Evolutionary conservation across 1,140 invertebrate genomes (phyloP), one percentile per base, ranked within the genome.

Genomic region (Akabosia matsudoensis): DNA sequence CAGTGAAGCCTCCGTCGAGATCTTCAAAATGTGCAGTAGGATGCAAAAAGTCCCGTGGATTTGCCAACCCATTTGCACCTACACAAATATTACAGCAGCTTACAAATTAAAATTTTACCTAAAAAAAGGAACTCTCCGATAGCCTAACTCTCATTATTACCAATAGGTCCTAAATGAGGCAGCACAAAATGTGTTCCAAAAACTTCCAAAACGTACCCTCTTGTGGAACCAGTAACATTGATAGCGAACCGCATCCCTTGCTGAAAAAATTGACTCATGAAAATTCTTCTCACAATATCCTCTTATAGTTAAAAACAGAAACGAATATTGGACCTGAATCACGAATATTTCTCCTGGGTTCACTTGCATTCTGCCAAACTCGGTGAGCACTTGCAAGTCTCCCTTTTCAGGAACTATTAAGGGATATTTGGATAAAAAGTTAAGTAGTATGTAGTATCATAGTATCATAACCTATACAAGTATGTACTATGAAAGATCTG

Each of bases 321-420:
- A 45, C 54, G 24, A 13, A n/a, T 3, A 4, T 56, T 56, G 14
- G 83, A 89, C 88, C 85, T 90, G 97, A 81, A 99, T 92, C 0
- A 99, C 95, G 83, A 92, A 95, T 73, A 99, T 99, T 87, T 99
- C 97, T 85, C 97, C 96, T 0, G 96, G 96, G n/a, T 89, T 87
- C 7, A 98, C 92, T 34, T 85, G 84, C 85, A 99, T 91, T 83
- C 89, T 90, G 0, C 97, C 97, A 85, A 98, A 96, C 86, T 99
- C 97, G 0, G 97, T 99, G 16, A 88, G 94, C 76, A 99, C 92
- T 67, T 89, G 85, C 76, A 99, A 83, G 18, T 84, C 83, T 76
- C 97, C 97, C 83, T 93, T 85, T 84, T 99, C 96, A 0, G 97
- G 97, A 26, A 99, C 97, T 98, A 83, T 64, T 87, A 64, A 18